These are phyloP conservation scores for Anomalospiza imberbis DNA, from an alignment of 2,797 vertebrate species.

Conservation along the genomic window DNA sequence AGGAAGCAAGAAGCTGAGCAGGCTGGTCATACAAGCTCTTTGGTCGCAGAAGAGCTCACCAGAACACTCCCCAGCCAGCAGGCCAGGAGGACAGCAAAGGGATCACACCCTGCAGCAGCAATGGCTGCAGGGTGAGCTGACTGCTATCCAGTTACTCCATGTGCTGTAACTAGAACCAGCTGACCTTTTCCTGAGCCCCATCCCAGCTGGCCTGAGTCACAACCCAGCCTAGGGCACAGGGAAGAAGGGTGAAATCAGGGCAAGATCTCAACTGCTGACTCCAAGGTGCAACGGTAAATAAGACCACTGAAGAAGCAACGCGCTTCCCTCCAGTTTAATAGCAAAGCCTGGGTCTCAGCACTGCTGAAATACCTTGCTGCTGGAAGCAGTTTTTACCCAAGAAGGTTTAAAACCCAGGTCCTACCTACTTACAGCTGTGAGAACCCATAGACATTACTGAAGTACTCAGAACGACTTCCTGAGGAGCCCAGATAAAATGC, in stretches of 20 bases:
- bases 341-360: background rate
- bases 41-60: background rate
- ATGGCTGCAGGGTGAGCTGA: background rate
- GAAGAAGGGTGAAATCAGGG: background rate
- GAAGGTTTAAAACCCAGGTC: background rate
- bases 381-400: background rate
- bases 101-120: background rate
- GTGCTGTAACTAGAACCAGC: conserved; percentile 27
- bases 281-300: background rate
- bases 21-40: background rate
- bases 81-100: background rate
- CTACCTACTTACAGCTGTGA: background rate
- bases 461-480: background rate
- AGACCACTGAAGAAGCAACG: background rate
- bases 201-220: background rate
- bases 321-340: background rate
- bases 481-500: background rate
- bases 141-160: conserved; percentile 45
- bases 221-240: background rate
- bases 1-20: background rate
- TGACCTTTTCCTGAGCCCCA: conserved; percentile 44
- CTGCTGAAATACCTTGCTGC: background rate
- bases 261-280: background rate
- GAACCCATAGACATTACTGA: background rate
- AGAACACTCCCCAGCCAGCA: background rate